Percentiles rank a stretch among this genome's conserved stretches.
phyloP scores from a whole-genome alignment of 1,140 invertebrate genomes.

The Macrosteles quadrilineatus region DNA sequence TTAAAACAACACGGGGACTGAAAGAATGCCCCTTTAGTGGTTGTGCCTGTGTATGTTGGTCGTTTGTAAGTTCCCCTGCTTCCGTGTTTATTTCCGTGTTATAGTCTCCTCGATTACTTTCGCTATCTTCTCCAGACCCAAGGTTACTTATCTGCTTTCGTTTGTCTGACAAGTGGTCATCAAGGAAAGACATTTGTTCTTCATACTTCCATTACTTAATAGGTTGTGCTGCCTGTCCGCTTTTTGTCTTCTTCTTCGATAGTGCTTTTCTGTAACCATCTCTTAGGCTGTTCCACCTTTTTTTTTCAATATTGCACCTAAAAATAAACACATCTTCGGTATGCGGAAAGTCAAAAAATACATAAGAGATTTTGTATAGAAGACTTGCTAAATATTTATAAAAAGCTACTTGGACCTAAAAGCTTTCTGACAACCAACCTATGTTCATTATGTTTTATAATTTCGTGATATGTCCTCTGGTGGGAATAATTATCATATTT shows the following conservation, averaged over 20 bases:
- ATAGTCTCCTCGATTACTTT: not conserved
- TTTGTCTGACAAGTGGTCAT: slow-evolving; percentile 8
- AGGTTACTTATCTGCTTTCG: slow-evolving; percentile 5
- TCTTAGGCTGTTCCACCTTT: slow-evolving; percentile 35
- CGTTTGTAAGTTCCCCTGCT: not conserved
- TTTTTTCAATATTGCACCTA: slow-evolving; percentile 31
- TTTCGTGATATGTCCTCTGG: too few species aligned
- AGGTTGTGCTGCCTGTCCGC: not conserved
- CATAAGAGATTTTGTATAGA: too few species aligned
- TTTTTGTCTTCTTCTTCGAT: slow-evolving; percentile 11
- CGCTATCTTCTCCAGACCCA: not conserved
- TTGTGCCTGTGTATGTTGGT: not conserved
- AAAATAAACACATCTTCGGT: too few species aligned
- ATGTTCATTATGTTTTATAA: too few species aligned
- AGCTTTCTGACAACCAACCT: too few species aligned
- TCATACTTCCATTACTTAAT: slow-evolving; percentile 2
- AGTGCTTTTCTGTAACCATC: slow-evolving; percentile 9
- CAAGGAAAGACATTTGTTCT: slow-evolving; percentile 16
- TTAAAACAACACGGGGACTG: not conserved
- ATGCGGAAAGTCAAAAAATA: too few species aligned
- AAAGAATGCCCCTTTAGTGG: not conserved
- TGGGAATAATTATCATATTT: too few species aligned
- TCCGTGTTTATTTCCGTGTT: not conserved
- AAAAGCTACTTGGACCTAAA: too few species aligned
- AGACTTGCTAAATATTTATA: too few species aligned